Evolutionary conservation across 2,888 invertebrate species (phyloP), one percentile per base, ranked within the genome.

Genomic region (Ptychoptera contaminata): DNA sequence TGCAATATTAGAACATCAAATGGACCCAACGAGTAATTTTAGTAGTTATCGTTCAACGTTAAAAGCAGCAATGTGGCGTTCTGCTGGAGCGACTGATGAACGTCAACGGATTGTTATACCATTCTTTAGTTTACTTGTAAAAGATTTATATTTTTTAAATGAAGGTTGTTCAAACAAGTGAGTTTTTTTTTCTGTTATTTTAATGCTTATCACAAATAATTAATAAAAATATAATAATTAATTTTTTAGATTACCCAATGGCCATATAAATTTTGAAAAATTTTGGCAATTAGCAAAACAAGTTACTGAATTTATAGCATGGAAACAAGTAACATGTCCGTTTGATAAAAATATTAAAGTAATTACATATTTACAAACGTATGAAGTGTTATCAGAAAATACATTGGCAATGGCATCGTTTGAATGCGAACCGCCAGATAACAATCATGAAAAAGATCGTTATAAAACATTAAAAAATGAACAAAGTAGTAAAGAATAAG

Each of bases 251-350:
- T 69, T 85, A 55, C 78, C 82, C 48, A 85, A 84, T 65, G 86
- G 85, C 48, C 88, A 92, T 63, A 83, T 96, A 56, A 94, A 96
- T 69, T 92, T 93, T 65, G 88, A 92, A 68, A 94, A 93, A 71
- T 92, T 92, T 64, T 80, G 83, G 74, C 81, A 91, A 60, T 72
- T 96, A 50, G 88, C 92, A 46, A 88, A 91, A 57, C 90, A 91
- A 68, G 87, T 96, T 56, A 81, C 83, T 50, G 83, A 85, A 60
- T 85, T 90, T 61, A 81, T 85, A 62, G 75, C 79, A 51, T 79
- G 85, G 87, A 90, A 90, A 60, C 82, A 85, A 62, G 82, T 88
- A 30, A 79, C 79, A 43, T 93, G 92, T 70, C 87, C 86, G 6
- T 88, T 86, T 60, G 82, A 83, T 53, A 82, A 81, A 59, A 75